These are phyloP conservation scores for Tribolium castaneum DNA, from an alignment of 1,140 invertebrate species.

Conservation along the genomic window DNA sequence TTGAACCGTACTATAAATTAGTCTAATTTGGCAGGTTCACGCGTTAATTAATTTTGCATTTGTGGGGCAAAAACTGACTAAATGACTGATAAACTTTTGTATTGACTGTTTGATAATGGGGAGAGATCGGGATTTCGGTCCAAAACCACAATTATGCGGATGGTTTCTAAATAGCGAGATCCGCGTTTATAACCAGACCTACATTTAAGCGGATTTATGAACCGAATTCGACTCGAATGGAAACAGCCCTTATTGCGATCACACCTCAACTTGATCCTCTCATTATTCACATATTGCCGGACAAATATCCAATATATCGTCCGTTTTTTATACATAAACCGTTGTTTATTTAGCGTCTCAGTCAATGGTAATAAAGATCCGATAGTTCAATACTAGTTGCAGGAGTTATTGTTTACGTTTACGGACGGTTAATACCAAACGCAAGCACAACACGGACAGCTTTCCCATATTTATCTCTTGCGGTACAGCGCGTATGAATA, in stretches of 20 bases:
- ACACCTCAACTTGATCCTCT: background rate
- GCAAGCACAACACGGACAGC: background rate
- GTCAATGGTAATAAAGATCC: background rate
- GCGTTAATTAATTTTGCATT: background rate
- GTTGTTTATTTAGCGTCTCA: background rate
- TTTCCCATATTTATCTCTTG: constrained; percentile 15
- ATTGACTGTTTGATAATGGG: background rate
- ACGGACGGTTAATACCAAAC: background rate
- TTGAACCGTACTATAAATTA: background rate
- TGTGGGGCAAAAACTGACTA: background rate
- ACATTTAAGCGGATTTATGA: background rate
- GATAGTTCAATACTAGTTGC: background rate
- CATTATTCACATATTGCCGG: background rate
- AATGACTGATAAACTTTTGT: no score
- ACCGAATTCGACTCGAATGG: background rate
- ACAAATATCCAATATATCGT: background rate
- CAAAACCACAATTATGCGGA: background rate
- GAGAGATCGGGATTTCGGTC: background rate
- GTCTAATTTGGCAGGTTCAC: background rate
- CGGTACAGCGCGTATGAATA: background rate
- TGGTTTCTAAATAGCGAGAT: background rate
- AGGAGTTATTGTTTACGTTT: background rate
- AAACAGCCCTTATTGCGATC: background rate
- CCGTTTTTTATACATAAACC: background rate
- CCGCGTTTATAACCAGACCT: background rate